Evolutionary conservation across 1,140 invertebrate genomes (phyloP), one percentile per base, ranked within the genome.

Genomic region (Aphaenogaster ashmeadi): DNA sequence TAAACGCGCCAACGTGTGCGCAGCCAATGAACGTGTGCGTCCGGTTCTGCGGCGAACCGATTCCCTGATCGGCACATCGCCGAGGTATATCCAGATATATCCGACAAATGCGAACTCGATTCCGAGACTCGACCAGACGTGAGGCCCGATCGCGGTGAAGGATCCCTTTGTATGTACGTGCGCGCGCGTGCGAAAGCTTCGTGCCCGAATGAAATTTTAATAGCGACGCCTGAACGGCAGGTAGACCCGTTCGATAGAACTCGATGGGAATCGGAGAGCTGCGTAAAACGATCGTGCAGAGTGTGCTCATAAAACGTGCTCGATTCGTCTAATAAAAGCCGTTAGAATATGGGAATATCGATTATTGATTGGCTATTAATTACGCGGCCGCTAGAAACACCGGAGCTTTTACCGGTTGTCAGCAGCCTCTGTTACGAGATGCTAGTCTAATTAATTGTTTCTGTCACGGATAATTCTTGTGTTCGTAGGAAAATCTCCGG

Each of bases 401-500:
- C 15, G 1, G 13, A 11, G 38, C 11, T 33, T 67, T 62, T 52
- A 54, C 2, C 74, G 27, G 47, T 78, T 56, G 3, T 47, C 41
- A 78, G 33, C 44, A 38, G 58, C 18, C 54, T 33, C 27, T n/a
- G 3, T 79, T 47, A 64, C 3, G 18, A 11, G 5, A 62, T n/a
- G 21, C 3, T 38, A 38, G 5, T 66, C 52, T 33, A 27, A 33
- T 79, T 64, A 47, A n/a, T 79, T 18, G 41, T 36, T 62, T 64
- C 6, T n/a, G 6, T 33, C 8, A 38, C 5, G 18, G 4, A 38
- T 54, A 15, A 36, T 36, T 80, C 56, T 86, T 58, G 2, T 13
- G 87, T 66, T 92, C 95, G 21, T 95, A 98, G 97, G 98, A 98
- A 94, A 98, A 98, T 94, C 96, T 99, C 7, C 96, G 98, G 2